Conservation (phyloP, 2,888 invertebrate genomes). For the Drosophila prostipennis region DNA sequence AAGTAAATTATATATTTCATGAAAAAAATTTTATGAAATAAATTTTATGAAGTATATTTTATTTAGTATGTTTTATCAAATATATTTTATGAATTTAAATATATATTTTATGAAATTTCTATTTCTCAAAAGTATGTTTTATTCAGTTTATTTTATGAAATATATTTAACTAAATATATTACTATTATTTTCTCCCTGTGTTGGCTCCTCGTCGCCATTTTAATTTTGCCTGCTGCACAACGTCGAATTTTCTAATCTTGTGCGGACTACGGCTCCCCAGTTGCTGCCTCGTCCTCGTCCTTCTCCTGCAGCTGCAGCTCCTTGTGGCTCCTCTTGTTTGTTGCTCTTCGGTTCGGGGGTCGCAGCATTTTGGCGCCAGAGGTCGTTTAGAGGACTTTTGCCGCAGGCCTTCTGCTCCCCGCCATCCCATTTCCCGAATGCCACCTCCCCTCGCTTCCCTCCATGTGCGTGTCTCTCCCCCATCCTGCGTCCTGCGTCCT, state of each 20-base stretch:
- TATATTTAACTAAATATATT: too few species aligned
- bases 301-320: constrained; percentile 12
- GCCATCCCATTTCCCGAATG: background rate
- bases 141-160: too few species aligned
- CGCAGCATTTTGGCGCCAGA: constrained; percentile 78
- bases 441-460: background rate
- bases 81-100: background rate
- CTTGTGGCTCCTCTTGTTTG: constrained; percentile 42
- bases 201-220: constrained; percentile 66
- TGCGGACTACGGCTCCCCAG: constrained; percentile 80
- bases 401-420: constrained; percentile 63
- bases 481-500: constrained; percentile 22
- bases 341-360: constrained; percentile 55
- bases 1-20: background rate
- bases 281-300: constrained; percentile 46
- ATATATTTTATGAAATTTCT: too few species aligned
- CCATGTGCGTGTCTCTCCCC: constrained; percentile 19
- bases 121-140: background rate
- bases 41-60: too few species aligned
- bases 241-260: constrained; percentile 80
- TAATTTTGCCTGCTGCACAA: constrained; percentile 79
- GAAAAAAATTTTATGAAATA: background rate
- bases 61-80: background rate
- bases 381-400: constrained; percentile 82
- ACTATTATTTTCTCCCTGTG: background rate